A percentile compares a stretch with the other conserved stretches of the same genome.
phyloP scores from a whole-genome alignment of 2,113 vertebrate species.

The Malurus cyaneus region DNA sequence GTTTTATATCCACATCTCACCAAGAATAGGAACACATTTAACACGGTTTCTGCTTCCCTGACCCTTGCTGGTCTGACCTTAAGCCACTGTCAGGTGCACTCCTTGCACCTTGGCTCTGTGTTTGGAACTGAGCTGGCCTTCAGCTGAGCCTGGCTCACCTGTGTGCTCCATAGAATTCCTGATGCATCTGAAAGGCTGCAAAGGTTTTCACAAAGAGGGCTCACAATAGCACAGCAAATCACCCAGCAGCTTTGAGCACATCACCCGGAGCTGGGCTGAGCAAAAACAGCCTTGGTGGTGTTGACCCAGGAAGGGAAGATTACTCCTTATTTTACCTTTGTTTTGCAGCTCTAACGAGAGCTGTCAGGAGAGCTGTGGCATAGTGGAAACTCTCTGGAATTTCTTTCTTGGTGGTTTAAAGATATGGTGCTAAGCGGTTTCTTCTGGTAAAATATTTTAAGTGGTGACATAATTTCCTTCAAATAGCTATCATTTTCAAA shows the following conservation, averaged over 20 bases:
- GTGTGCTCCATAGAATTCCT: rapidly evolving
- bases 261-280: not conserved
- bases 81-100: rapidly evolving
- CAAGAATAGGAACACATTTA: not conserved
- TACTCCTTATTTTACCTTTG: not conserved
- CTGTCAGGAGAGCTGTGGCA: not conserved
- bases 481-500: constrained; percentile 39
- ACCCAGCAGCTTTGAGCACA: not conserved
- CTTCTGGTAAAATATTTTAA: constrained; percentile 60
- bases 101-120: not conserved
- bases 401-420: constrained; percentile 8
- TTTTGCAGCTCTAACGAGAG: not conserved
- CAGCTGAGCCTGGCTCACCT: not conserved
- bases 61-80: not conserved
- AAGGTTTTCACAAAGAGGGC: not conserved
- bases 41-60: not conserved
- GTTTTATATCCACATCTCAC: not conserved
- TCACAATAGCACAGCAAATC: not conserved
- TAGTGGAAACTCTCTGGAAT: not conserved
- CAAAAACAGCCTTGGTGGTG: not conserved
- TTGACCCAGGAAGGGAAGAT: not conserved
- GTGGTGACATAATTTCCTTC: constrained; percentile 60
- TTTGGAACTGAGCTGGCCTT: not conserved
- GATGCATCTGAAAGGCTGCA: not conserved
- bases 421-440: constrained; percentile 8